A percentile compares a stretch with the other conserved stretches of the same genome.
These are phyloP conservation scores for Napeogenes inachia DNA, from an alignment of 2,888 invertebrate species.

Conservation along the genomic window DNA sequence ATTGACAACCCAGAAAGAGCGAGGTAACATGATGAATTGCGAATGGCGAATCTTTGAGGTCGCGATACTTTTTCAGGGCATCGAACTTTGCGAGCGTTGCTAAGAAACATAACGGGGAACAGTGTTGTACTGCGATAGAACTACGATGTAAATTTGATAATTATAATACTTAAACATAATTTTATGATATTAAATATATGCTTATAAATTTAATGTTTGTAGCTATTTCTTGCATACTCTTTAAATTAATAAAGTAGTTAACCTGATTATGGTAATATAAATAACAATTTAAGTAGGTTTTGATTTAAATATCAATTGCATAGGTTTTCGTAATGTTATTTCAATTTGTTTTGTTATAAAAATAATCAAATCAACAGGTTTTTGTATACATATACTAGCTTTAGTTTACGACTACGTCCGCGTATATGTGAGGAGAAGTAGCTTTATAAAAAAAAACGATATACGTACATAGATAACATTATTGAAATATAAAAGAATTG, in stretches of 20 bases:
- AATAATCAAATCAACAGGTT: too few relatives aligned
- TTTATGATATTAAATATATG: neutral
- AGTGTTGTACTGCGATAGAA: slow-evolving; percentile 25
- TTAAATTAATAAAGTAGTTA: neutral
- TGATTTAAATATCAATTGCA: neutral
- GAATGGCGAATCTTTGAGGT: slow-evolving; percentile 67
- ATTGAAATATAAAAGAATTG: too few relatives aligned
- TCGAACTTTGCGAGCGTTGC: slow-evolving; percentile 67
- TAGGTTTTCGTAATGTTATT: neutral
- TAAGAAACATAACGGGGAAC: slow-evolving; percentile 63
- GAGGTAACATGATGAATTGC: slow-evolving; percentile 68
- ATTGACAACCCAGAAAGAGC: slow-evolving; percentile 42
- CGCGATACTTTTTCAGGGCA: slow-evolving; percentile 67
- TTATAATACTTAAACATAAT: slow-evolving; percentile 32
- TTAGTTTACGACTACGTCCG: too few relatives aligned
- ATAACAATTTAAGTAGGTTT: slow-evolving; percentile 11
- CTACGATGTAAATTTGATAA: slow-evolving; percentile 38
- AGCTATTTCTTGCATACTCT: neutral
- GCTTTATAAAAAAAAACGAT: too few relatives aligned
- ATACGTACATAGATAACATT: too few relatives aligned
- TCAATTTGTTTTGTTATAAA: too few relatives aligned
- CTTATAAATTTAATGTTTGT: neutral
- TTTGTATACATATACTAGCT: too few relatives aligned
- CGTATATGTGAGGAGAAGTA: too few relatives aligned
- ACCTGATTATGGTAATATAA: slow-evolving; percentile 16